A percentile compares a stretch with the other conserved stretches of the same genome.
These are phyloP conservation scores for Synodontis membranacea DNA, from an alignment of 2,113 vertebrate species.

Conservation along the genomic window DNA sequence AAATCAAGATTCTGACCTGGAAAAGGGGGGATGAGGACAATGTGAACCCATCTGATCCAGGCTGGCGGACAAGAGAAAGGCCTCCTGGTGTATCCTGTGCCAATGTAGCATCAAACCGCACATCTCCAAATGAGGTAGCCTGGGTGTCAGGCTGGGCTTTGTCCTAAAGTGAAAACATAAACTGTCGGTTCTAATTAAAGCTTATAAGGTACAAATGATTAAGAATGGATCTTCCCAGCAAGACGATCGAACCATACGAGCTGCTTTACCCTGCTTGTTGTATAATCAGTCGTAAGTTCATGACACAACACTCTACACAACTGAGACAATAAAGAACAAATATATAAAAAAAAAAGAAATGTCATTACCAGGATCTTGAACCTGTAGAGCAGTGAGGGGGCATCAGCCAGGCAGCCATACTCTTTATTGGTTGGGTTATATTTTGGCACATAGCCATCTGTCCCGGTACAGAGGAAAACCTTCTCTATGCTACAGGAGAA, in stretches of 20 bases:
- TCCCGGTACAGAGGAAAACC: conserved; percentile 79
- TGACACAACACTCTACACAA: not conserved
- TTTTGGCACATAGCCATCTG: conserved; percentile 76
- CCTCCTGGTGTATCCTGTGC: conserved; percentile 47
- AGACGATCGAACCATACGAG: not conserved
- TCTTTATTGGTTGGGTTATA: conserved; percentile 76
- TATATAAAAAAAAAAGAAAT: not conserved
- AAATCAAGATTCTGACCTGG: conserved; percentile 35
- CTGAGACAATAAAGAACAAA: not conserved
- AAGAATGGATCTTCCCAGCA: not conserved
- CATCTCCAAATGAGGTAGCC: conserved; percentile 47
- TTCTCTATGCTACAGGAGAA: conserved; percentile 79
- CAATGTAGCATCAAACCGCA: conserved; percentile 45
- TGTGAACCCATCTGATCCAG: conserved; percentile 52
- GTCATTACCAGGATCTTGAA: conserved; percentile 76
- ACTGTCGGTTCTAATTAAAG: not conserved
- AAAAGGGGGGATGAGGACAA: conserved; percentile 55
- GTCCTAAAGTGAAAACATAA: conserved; percentile 45
- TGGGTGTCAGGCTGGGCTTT: conserved; percentile 58
- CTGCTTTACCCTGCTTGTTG: not conserved
- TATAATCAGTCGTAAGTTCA: not conserved
- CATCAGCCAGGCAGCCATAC: conserved; percentile 73
- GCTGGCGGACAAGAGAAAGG: conserved; percentile 42
- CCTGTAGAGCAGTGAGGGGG: conserved; percentile 73
- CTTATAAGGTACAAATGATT: not conserved